Evolutionary conservation across 2,888 invertebrate species (phyloP).

Genomic region (Eupithecia exiguata): DNA sequence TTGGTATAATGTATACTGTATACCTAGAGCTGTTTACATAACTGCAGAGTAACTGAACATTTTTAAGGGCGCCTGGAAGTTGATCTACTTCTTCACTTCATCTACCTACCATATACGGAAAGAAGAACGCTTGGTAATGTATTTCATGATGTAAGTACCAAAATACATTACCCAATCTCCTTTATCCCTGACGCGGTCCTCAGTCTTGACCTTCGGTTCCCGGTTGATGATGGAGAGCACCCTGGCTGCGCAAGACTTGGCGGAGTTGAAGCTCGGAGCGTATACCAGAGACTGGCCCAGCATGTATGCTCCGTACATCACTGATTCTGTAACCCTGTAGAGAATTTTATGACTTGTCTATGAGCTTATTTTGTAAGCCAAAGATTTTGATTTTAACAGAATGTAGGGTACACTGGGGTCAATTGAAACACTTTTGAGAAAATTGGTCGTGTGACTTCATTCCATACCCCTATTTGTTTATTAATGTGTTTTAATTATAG

Average conservation of each 20-base stretch:
- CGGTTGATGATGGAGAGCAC: constrained; percentile 68
- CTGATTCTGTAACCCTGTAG: constrained; percentile 87
- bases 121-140: neutral
- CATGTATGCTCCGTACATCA: constrained; percentile 92
- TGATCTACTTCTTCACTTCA: neutral
- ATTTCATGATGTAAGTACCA: neutral
- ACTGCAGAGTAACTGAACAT: neutral
- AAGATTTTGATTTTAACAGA: neutral
- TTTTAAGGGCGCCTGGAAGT: neutral
- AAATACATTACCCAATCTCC: constrained; percentile 67
- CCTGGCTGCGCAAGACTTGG: constrained; percentile 79
- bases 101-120: neutral
- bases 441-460: no score
- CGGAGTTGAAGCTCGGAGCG: constrained; percentile 89
- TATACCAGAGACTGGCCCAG: constrained; percentile 90
- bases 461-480: no score
- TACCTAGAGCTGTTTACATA: neutral
- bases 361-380: neutral
- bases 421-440: no score
- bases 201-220: constrained; percentile 66
- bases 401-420: no score
- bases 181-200: constrained; percentile 63
- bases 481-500: no score
- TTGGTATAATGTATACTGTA: no score
- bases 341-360: neutral